These are phyloP conservation scores for Calliphora vicina DNA, from an alignment of 1,140 invertebrate species.

Conservation along the genomic window DNA sequence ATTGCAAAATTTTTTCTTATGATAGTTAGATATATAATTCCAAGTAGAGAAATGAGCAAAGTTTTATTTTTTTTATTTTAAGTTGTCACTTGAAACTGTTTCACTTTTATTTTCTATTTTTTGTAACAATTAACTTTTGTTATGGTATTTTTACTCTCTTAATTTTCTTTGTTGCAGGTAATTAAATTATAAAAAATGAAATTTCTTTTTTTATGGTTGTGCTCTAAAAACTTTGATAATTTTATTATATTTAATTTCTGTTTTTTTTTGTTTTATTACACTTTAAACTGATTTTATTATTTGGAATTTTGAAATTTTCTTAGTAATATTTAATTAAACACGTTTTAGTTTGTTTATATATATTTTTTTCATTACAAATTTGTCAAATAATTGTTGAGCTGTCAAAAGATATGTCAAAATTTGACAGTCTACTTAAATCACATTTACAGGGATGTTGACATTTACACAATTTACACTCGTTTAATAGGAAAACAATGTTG, in stretches of 20 bases:
- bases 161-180: background rate
- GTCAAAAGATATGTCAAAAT: background rate
- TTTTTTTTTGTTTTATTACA: background rate
- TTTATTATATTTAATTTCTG: background rate
- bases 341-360: background rate
- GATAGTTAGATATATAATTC: background rate
- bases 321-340: background rate
- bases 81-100: background rate
- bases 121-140: background rate
- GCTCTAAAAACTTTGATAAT: background rate
- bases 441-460: background rate
- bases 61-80: background rate
- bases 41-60: background rate
- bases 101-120: background rate
- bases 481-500: background rate
- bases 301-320: background rate
- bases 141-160: background rate
- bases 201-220: background rate
- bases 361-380: no score
- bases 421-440: background rate
- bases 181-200: constrained; percentile 5
- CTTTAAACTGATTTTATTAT: background rate
- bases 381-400: background rate
- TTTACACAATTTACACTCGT: background rate
- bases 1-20: background rate